Conservation (phyloP, 2,888 invertebrate genomes). For the Tipula confusa region DNA sequence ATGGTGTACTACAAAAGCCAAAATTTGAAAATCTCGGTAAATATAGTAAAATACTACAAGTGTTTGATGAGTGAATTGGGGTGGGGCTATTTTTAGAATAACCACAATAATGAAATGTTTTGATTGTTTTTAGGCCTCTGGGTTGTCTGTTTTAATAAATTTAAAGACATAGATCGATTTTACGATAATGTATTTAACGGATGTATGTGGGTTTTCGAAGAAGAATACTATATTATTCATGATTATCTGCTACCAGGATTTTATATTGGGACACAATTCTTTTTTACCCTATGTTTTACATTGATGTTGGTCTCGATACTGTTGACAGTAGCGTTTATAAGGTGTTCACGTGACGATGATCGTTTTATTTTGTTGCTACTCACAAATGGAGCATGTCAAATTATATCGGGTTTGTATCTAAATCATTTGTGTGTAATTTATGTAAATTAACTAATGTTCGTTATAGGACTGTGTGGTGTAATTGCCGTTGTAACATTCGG, state of each 20-base stretch:
- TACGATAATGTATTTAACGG: slow-evolving; percentile 80
- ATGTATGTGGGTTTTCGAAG: slow-evolving; percentile 97
- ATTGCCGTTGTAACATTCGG: slow-evolving; percentile 86
- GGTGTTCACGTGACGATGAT: slow-evolving; percentile 71
- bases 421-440: too few relatives aligned
- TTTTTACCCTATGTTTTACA: slow-evolving; percentile 84
- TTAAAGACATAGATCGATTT: slow-evolving; percentile 78
- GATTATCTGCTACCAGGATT: slow-evolving; percentile 85
- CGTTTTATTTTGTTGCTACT: slow-evolving; percentile 69
- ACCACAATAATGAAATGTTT: neutral
- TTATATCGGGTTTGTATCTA: slow-evolving; percentile 68
- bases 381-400: slow-evolving; percentile 67
- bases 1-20: slow-evolving; percentile 69
- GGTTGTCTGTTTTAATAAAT: slow-evolving; percentile 89
- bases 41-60: slow-evolving; percentile 36
- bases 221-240: slow-evolving; percentile 92
- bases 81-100: neutral
- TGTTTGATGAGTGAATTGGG: neutral
- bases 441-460: slow-evolving; percentile 31
- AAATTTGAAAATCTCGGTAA: slow-evolving; percentile 78
- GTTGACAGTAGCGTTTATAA: slow-evolving; percentile 67
- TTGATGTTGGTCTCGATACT: slow-evolving; percentile 71
- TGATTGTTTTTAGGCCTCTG: slow-evolving; percentile 68
- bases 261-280: slow-evolving; percentile 89
- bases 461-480: slow-evolving; percentile 70